Percentiles rank a stretch among this genome's conserved stretches.
phyloP scores from a whole-genome alignment of 2,888 invertebrate species.

The Lissocephala sabroskyi region DNA sequence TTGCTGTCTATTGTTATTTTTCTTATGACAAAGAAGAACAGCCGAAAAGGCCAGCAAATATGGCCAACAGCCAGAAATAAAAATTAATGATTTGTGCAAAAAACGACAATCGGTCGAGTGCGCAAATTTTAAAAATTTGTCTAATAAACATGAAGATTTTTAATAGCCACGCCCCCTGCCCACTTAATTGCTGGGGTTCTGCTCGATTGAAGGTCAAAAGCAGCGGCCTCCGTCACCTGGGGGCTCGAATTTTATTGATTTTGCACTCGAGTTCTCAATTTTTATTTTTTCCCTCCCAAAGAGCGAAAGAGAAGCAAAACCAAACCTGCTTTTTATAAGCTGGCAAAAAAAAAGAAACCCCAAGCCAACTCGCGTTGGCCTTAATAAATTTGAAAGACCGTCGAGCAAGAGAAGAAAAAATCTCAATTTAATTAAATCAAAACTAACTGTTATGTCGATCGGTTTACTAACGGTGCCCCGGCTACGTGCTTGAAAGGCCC shows the following conservation, averaged over 20 bases:
- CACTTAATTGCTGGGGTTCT: too few relatives aligned
- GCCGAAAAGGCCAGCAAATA: conserved; percentile 3
- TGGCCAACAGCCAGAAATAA: too few relatives aligned
- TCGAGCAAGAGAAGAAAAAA: not conserved
- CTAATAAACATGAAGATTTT: too few relatives aligned
- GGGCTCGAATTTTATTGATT: conserved; percentile 63
- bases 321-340: conserved; percentile 38
- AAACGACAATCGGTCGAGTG: not conserved
- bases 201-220: conserved; percentile 49
- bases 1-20: conserved; percentile 1
- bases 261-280: conserved; percentile 33
- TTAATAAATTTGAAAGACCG: not conserved
- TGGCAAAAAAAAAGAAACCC: conserved; percentile 6
- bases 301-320: conserved; percentile 54
- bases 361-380: conserved; percentile 9
- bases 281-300: conserved; percentile 15
- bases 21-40: not conserved
- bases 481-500: not conserved
- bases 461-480: not conserved
- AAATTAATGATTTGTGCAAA: conserved; percentile 12
- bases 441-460: conserved; percentile 11
- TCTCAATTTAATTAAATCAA: conserved; percentile 31
- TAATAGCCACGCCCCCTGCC: too few relatives aligned
- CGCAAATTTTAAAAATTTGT: conserved; percentile 2
- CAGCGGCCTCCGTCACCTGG: conserved; percentile 53